Evolutionary conservation across 2,113 vertebrate genomes (phyloP).

Genomic region (Piprites chloris): DNA sequence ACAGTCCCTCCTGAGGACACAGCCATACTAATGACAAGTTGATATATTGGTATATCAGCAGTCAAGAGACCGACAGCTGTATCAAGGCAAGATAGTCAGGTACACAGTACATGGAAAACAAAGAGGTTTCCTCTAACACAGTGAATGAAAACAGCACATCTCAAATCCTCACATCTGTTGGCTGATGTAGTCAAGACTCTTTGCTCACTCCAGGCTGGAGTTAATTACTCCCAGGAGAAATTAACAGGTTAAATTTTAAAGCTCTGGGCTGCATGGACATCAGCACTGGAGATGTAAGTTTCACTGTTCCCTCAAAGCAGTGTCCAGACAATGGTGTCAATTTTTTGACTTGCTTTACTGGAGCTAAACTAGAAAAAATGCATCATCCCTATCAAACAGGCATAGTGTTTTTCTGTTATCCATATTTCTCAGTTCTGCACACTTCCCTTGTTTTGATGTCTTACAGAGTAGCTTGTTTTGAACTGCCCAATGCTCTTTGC

Average conservation of each 20-base stretch:
- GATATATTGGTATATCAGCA: neutral
- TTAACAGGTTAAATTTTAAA: neutral
- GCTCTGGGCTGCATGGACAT: neutral
- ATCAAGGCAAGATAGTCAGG: neutral
- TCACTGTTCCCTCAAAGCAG: neutral
- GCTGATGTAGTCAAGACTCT: neutral
- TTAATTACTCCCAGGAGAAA: slow-evolving; percentile 25
- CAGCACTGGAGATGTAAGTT: neutral
- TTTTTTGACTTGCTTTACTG: neutral
- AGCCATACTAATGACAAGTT: neutral
- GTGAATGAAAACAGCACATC: neutral
- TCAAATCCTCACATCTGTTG: neutral
- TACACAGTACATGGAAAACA: neutral
- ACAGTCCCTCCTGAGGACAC: neutral
- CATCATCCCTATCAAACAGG: neutral
- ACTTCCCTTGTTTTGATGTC: neutral
- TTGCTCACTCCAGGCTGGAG: neutral
- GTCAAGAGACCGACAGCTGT: neutral
- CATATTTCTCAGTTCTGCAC: neutral
- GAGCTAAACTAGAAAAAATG: neutral
- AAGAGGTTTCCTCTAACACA: neutral
- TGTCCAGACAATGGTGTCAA: neutral
- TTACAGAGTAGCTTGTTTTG: neutral
- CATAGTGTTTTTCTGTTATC: neutral
- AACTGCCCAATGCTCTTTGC: neutral